phyloP scores from a whole-genome alignment of 2,888 invertebrate species.

The Clitarchus hookeri region DNA sequence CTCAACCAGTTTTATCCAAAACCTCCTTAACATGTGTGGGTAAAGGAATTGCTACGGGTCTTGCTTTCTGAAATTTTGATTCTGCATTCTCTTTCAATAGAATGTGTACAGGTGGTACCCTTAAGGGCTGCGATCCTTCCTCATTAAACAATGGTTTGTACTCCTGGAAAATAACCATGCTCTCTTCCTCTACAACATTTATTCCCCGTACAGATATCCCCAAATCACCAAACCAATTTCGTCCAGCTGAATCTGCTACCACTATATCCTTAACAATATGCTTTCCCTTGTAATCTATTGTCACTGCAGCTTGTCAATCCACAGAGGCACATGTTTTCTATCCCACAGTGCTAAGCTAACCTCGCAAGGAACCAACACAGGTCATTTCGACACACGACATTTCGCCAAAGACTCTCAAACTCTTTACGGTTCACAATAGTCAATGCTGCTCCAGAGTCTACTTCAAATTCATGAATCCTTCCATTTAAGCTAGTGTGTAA shows the following conservation, averaged over 20 bases:
- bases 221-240: background rate
- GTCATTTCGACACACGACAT: background rate
- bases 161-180: background rate
- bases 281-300: background rate
- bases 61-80: background rate
- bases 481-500: background rate
- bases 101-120: background rate
- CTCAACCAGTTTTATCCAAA: background rate
- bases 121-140: background rate
- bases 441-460: too few relatives aligned
- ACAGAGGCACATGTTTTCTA: background rate
- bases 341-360: background rate
- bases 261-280: background rate
- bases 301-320: background rate
- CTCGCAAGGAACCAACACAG: background rate
- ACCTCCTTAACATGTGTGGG: background rate
- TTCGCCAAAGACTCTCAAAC: background rate
- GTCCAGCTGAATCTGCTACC: background rate
- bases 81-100: background rate
- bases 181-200: background rate
- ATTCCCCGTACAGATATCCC: background rate
- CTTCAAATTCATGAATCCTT: background rate
- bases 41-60: background rate
- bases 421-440: background rate
- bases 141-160: background rate